Evolutionary conservation across 2,113 vertebrate genomes (phyloP).

Genomic region (Rhabdornis inornatus): DNA sequence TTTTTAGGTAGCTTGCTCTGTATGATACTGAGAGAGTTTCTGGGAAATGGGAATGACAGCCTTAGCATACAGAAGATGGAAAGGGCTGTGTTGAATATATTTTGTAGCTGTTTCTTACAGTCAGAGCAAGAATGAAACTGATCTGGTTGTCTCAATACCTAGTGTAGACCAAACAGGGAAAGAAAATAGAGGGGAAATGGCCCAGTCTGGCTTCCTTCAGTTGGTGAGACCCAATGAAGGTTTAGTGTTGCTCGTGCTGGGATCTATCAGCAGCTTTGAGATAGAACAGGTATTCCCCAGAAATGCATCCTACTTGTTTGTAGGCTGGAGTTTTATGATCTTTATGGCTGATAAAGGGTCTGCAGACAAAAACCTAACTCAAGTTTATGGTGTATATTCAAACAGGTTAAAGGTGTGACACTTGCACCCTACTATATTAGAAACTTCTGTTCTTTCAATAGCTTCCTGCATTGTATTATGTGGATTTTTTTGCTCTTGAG

Average conservation of each 20-base stretch:
- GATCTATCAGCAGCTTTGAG: neutral
- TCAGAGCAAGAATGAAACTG: neutral
- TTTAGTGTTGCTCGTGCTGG: neutral
- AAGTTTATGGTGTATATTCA: neutral
- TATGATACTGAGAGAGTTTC: neutral
- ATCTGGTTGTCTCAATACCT: neutral
- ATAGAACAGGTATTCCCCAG: neutral
- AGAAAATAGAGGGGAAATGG: neutral
- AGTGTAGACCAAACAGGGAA: fast-evolving
- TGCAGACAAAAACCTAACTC: neutral
- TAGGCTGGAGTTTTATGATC: neutral
- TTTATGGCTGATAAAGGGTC: neutral
- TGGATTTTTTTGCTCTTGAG: neutral
- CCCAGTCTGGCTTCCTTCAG: neutral
- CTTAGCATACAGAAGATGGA: neutral
- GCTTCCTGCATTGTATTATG: neutral
- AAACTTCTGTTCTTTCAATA: neutral
- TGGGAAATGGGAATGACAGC: neutral
- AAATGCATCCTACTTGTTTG: neutral
- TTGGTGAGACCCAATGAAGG: neutral
- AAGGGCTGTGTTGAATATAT: neutral
- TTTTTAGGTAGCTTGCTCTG: neutral
- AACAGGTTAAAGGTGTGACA: neutral
- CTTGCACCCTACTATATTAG: neutral
- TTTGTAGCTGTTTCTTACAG: neutral